phyloP scores from a whole-genome alignment of 2,113 vertebrate genomes.

The Sceloporus tristichus region DNA sequence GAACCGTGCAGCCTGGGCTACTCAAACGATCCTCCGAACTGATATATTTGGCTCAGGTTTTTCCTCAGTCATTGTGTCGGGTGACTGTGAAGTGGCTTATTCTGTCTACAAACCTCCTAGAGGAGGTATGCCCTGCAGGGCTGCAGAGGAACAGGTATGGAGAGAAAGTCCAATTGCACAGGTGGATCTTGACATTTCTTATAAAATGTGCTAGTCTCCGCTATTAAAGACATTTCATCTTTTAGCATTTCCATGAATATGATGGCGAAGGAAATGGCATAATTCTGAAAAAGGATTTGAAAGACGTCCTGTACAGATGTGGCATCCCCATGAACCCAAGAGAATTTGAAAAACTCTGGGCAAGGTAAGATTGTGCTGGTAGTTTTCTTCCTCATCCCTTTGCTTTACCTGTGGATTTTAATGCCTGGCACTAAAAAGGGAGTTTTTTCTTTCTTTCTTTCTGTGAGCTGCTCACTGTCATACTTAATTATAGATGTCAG shows the following conservation, averaged over 20 bases:
- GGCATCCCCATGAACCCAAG: slow-evolving; percentile 74
- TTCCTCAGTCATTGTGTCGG: neutral
- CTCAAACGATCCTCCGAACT: neutral
- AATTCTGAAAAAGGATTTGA: slow-evolving; percentile 74
- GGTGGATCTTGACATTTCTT: neutral
- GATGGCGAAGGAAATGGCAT: slow-evolving; percentile 72
- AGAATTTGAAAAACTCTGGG: slow-evolving; percentile 83
- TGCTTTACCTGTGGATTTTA: slow-evolving; percentile 31
- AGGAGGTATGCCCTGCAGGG: no score
- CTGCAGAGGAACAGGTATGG: no score
- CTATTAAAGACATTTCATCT: slow-evolving; percentile 45
- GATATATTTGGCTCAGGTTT: neutral
- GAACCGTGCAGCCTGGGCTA: neutral
- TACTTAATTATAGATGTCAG: neutral
- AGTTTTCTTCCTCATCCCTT: neutral
- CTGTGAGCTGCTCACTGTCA: neutral
- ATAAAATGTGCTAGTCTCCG: slow-evolving; percentile 37
- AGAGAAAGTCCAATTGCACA: no score
- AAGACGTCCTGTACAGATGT: slow-evolving; percentile 73
- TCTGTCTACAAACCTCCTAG: neutral
- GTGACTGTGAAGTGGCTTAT: neutral
- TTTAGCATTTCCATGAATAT: slow-evolving; percentile 75
- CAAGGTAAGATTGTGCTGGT: slow-evolving; percentile 66
- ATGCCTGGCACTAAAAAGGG: slow-evolving; percentile 21
- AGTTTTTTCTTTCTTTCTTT: neutral